phyloP scores from a whole-genome alignment of 2,797 vertebrate species.

The Meriones psammophilus region DNA sequence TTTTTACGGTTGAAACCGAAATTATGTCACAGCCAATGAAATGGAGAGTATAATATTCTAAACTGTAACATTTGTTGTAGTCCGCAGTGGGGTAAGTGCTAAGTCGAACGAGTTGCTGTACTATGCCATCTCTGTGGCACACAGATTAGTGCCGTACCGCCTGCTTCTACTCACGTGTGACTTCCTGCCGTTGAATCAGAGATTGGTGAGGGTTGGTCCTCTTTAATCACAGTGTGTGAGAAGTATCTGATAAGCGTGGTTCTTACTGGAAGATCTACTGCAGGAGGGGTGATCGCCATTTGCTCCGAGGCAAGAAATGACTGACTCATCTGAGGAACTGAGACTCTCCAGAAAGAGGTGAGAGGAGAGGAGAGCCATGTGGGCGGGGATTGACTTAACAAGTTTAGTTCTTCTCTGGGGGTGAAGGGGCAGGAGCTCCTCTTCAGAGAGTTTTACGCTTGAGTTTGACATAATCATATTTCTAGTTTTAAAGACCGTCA shows the following conservation, averaged over 20 bases:
- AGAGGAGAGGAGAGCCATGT: neutral
- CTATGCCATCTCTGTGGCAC: neutral
- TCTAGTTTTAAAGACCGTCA: neutral
- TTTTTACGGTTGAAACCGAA: neutral
- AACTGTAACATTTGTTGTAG: neutral
- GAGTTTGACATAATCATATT: neutral
- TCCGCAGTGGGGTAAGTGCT: neutral
- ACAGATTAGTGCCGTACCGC: neutral
- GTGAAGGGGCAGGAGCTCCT: neutral
- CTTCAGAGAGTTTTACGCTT: neutral
- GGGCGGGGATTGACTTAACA: neutral
- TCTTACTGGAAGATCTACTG: neutral
- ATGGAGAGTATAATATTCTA: neutral
- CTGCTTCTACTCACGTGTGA: neutral
- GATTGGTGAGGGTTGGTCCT: neutral
- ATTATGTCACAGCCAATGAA: neutral
- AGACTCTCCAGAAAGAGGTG: neutral
- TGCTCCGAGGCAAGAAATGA: neutral
- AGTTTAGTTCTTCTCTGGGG: neutral
- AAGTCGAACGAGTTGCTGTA: neutral
- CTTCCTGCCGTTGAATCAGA: neutral
- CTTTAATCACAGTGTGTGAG: neutral
- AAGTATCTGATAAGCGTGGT: neutral
- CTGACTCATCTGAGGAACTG: neutral
- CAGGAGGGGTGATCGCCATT: neutral